Evolutionary conservation across 1,140 invertebrate species (phyloP), one percentile per base, ranked within the genome.

Genomic region (Lucilia sericata): DNA sequence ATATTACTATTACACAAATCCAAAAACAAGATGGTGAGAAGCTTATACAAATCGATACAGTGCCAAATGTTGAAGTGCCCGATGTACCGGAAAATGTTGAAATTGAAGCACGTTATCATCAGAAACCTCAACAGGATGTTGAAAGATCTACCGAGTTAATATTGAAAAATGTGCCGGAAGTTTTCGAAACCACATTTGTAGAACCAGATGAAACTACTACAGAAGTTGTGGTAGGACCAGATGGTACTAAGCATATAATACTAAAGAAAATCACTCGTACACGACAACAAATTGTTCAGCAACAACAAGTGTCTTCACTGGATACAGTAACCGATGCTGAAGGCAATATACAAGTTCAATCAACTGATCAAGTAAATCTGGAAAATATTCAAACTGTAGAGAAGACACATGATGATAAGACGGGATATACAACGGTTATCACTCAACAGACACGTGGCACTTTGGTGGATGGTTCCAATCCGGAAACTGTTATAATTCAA

Each of bases 171-270:
- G 91, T 94, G 34, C 95, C 94, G n/a, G 94, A 96, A 86, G 93
- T 95, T 0, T 96, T 96, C 87, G 96, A 96, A 88, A 96, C 96
- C 1, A 92, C 96, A 2, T 93, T 96, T 85, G 93, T 95, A 0
- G 95, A 96, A 89, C 95, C 95, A 0, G 95, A 96, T 89, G 94
- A 96, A 87, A 94, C 94, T 12, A 92, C 93, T n/a, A 92, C 93
- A 8, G 95, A 96, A 91, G 94, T 96, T 2, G 94, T 96, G 9
- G 95, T 96, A 0, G 95, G 96, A 86, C 93, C 95, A 34, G 95
- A 96, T 91, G 95, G 96, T n/a, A 96, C 94, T 0, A 96, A 95
- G 86, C 93, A 95, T 85, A 96, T 96, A 84, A 95, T 96, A 76
- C 94, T 96, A 0, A 94, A 93, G 85, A 96, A 95, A 90, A 89